Evolutionary conservation across 2,797 vertebrate species (phyloP), one percentile per base, ranked within the genome.

Genomic region (Acestrorhynchus altus): DNA sequence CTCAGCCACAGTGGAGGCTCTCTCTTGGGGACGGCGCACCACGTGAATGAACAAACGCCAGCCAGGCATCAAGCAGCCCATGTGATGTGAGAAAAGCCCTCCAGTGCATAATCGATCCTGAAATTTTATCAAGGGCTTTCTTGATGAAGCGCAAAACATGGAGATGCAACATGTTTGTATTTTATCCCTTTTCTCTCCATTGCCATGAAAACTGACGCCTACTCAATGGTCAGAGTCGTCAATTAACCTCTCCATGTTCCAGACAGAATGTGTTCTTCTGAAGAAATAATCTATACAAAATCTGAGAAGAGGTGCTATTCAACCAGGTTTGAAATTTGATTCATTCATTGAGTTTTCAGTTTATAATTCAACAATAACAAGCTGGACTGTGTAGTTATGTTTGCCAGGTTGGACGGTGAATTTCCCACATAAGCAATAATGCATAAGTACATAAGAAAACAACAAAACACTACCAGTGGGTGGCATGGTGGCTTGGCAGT

Each of bases 71-170:
- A 35, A 85, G 72, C 13, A 54, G 64, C 35, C 66, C 28, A 72
- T 87, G 84, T 82, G 60, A 84, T 86, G 77, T 82, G 72, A 72
- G 76, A 56, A 76, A 70, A 54, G 84, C 83, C 76, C 83, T 24
- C 8, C 82, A 2, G 57, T 77, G 83, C 78, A 46, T 74, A 85
- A 92, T 92, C 60, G 87, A 92, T 91, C 81, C 56, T 71, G 47
- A 83, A 88, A 86, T 89, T 84, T 89, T 83, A 88, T 90, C 85
- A 87, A 79, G 71, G 77, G 59, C 82, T 81, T 81, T 84, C 85
- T 85, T 63, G 39, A 82, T 82, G 52, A 71, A 74, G 83, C 81
- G 78, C 81, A 83, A 83, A 86, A 87, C 86, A 88, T 69, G 78
- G 74, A 84, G 78, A 59, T 84, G 90, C 86, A 89, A 86, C 84